phyloP scores from a whole-genome alignment of 2,888 invertebrate genomes.

The Cordilura impudica region DNA sequence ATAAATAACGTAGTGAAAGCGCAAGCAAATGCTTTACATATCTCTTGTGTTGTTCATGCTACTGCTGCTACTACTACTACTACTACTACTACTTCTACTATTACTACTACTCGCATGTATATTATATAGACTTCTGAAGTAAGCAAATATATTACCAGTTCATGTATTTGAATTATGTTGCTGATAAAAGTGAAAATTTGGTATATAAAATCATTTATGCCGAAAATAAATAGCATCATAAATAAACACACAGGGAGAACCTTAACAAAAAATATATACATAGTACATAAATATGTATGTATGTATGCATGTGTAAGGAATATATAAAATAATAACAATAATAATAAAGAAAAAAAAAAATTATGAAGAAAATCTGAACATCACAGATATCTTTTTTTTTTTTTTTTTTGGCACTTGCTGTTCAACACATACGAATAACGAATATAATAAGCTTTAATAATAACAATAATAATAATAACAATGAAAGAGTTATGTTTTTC shows the following conservation, averaged over 20 bases:
- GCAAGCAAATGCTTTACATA: background rate
- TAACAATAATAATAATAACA: conserved; percentile 30
- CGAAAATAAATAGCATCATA: conserved; percentile 43
- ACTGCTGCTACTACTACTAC: too few relatives aligned
- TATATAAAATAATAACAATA: conserved; percentile 20
- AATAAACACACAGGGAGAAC: conserved; percentile 30
- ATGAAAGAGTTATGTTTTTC: conserved; percentile 52
- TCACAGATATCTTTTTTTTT: conserved; percentile 26
- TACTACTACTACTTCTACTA: too few relatives aligned
- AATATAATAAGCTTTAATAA: conserved; percentile 36
- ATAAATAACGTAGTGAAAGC: background rate
- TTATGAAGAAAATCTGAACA: conserved; percentile 24
- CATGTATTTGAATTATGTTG: conserved; percentile 18
- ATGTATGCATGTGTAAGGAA: background rate
- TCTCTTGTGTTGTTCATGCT: background rate
- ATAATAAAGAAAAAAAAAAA: conserved; percentile 7
- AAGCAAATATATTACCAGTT: background rate
- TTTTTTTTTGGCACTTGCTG: background rate
- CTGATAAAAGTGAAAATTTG: conserved; percentile 35
- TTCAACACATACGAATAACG: background rate
- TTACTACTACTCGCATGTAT: too few relatives aligned
- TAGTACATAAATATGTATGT: conserved; percentile 18
- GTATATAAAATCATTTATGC: conserved; percentile 7
- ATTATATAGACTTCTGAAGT: too few relatives aligned
- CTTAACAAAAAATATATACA: background rate